Percentiles rank a stretch among this genome's conserved stretches.
Conservation (phyloP, 2,888 invertebrate genomes). For the Andrena flavipes region DNA sequence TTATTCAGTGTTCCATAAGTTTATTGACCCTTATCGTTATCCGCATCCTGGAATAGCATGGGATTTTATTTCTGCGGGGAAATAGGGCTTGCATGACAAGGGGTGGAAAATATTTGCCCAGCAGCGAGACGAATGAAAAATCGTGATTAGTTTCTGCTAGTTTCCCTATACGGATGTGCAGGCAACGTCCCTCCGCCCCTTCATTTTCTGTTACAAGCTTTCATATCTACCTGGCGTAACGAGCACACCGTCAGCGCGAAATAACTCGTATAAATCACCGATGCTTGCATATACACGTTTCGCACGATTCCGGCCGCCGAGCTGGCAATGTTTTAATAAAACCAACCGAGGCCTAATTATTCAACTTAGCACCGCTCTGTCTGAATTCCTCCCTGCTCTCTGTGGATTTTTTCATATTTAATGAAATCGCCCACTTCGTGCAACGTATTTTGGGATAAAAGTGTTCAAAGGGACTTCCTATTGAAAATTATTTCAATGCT, state of each 20-base stretch:
- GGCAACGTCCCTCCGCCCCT: constrained; percentile 33
- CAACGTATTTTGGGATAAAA: neutral
- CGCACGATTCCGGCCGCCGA: constrained; percentile 61
- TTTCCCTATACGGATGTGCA: neutral
- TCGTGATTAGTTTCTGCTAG: constrained; percentile 21
- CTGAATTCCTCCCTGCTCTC: constrained; percentile 39
- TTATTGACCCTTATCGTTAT: neutral
- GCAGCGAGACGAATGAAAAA: constrained; percentile 10
- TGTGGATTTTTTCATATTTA: constrained; percentile 28
- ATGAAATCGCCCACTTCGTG: neutral
- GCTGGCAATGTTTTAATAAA: constrained; percentile 73
- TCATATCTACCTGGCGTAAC: constrained; percentile 61
- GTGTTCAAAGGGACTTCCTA: neutral
- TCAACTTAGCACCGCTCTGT: constrained; percentile 61
- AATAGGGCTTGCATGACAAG: neutral
- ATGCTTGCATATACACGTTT: constrained; percentile 68
- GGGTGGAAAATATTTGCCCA: neutral
- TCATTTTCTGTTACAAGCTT: constrained; percentile 57
- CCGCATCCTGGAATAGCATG: neutral
- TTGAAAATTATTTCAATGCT: neutral
- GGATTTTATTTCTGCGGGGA: neutral
- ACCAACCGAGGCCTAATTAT: constrained; percentile 71
- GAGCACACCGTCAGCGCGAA: constrained; percentile 65
- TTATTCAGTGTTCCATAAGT: neutral
- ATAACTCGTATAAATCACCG: constrained; percentile 75